Conservation (phyloP, 30 jellyfish, hydroid and myxozoan genomes). For the Mastigias papua region DNA sequence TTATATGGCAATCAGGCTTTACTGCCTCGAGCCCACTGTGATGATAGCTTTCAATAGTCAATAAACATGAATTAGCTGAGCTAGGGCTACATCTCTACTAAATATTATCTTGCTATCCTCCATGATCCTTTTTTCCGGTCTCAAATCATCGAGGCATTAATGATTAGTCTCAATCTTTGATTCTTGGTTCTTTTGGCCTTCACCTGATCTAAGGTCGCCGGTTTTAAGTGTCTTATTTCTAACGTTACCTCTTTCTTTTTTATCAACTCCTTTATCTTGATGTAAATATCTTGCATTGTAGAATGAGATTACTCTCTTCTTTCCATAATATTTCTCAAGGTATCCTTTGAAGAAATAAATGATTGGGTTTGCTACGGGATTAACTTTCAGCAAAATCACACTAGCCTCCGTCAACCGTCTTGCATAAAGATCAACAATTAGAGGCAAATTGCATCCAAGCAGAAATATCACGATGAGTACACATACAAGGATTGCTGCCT, state of each 20-base stretch:
- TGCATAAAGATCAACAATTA: background rate
- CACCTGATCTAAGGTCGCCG: background rate
- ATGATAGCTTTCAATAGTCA: too few relatives aligned
- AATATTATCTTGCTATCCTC: background rate
- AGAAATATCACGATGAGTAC: slow-evolving; percentile 12
- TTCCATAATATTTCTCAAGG: slow-evolving; percentile 8
- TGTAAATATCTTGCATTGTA: background rate
- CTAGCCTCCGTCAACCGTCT: background rate
- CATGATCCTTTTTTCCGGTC: background rate
- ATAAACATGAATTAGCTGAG: too few relatives aligned
- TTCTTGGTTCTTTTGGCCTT: background rate
- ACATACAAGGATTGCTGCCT: slow-evolving; percentile 16
- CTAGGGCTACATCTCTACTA: too few relatives aligned
- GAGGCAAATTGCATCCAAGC: background rate
- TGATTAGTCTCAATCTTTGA: background rate
- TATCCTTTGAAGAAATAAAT: slow-evolving; percentile 52
- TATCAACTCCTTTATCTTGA: background rate
- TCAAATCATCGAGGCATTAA: background rate
- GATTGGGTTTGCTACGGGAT: slow-evolving; percentile 25
- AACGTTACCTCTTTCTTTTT: background rate
- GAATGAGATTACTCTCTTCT: background rate
- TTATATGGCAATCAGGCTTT: too few relatives aligned
- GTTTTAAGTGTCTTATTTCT: background rate
- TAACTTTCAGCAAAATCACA: background rate
- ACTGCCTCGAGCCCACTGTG: too few relatives aligned